phyloP scores from a whole-genome alignment of 2,113 vertebrate species.

The Hypomesus transpacificus region DNA sequence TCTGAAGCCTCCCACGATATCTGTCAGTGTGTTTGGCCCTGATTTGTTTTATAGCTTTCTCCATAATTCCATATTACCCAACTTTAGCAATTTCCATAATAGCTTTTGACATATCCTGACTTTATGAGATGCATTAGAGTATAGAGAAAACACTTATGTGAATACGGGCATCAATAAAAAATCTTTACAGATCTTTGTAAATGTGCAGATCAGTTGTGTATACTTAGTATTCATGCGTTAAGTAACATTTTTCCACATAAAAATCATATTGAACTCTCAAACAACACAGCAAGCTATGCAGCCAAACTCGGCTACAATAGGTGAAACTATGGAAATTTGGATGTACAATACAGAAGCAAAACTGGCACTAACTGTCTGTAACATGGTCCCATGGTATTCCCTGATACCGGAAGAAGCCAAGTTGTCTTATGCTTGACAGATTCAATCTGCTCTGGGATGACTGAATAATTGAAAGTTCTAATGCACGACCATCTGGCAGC shows the following conservation, averaged over 20 bases:
- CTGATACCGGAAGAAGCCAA: constrained; percentile 37
- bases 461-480: constrained; percentile 67
- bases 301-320: constrained; percentile 11
- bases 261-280: background rate
- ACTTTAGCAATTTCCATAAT: constrained; percentile 68
- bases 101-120: constrained; percentile 47
- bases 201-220: constrained; percentile 28
- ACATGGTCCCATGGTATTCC: constrained; percentile 26
- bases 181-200: constrained; percentile 43
- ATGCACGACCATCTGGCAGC: constrained; percentile 57
- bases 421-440: constrained; percentile 59
- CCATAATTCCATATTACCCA: constrained; percentile 42
- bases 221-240: constrained; percentile 52
- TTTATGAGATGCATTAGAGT: constrained; percentile 55
- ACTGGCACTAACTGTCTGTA: constrained; percentile 4
- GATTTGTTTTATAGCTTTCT: constrained; percentile 61
- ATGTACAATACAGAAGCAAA: constrained; percentile 31
- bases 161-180: constrained; percentile 37
- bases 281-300: constrained; percentile 23
- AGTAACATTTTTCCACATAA: constrained; percentile 31
- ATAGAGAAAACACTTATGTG: constrained; percentile 41
- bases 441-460: constrained; percentile 61
- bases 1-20: constrained; percentile 50
- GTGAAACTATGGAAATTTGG: constrained; percentile 31
- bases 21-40: constrained; percentile 56